These are phyloP conservation scores for Medauroidea extradentata DNA, from an alignment of 1,140 invertebrate species.

Conservation along the genomic window DNA sequence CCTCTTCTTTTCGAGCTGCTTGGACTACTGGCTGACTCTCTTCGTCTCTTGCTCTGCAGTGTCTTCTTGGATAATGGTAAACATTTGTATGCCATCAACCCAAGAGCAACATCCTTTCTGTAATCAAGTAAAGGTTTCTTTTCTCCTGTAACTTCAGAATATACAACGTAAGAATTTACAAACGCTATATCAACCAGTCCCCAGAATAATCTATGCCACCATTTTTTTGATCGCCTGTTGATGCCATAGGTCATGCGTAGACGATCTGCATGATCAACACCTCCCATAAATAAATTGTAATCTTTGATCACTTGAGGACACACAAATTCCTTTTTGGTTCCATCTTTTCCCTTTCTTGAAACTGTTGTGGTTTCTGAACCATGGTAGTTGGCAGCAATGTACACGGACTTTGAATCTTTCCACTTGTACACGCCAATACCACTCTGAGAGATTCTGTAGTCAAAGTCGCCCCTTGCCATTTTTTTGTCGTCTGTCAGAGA, in stretches of 20 bases:
- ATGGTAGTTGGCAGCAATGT: slow-evolving; percentile 39
- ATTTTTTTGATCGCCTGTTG: slow-evolving; percentile 23
- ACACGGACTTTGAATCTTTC: slow-evolving; percentile 39
- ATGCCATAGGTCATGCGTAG: slow-evolving; percentile 34
- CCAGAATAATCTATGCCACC: slow-evolving; percentile 18
- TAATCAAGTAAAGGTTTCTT: not conserved
- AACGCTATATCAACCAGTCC: slow-evolving; percentile 20
- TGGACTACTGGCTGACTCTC: too few species aligned
- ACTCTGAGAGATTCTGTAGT: slow-evolving; percentile 34
- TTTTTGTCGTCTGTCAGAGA: slow-evolving; percentile 32
- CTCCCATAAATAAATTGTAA: slow-evolving; percentile 31
- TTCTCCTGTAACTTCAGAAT: slow-evolving; percentile 7
- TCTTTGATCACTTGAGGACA: slow-evolving; percentile 23
- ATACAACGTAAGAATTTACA: slow-evolving; percentile 16
- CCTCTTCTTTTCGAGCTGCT: too few species aligned
- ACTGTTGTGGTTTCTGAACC: slow-evolving; percentile 18
- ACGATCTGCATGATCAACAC: slow-evolving; percentile 31
- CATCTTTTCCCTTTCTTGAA: too few species aligned
- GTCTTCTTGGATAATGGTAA: too few species aligned
- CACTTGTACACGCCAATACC: slow-evolving; percentile 38
- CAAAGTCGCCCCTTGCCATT: slow-evolving; percentile 33
- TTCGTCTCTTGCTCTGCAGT: too few species aligned
- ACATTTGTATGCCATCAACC: too few species aligned
- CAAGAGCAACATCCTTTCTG: not conserved
- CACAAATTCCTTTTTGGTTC: not conserved